Evolutionary conservation across 2,888 invertebrate species (phyloP), one percentile per base, ranked within the genome.

Genomic region (Macaria notata): DNA sequence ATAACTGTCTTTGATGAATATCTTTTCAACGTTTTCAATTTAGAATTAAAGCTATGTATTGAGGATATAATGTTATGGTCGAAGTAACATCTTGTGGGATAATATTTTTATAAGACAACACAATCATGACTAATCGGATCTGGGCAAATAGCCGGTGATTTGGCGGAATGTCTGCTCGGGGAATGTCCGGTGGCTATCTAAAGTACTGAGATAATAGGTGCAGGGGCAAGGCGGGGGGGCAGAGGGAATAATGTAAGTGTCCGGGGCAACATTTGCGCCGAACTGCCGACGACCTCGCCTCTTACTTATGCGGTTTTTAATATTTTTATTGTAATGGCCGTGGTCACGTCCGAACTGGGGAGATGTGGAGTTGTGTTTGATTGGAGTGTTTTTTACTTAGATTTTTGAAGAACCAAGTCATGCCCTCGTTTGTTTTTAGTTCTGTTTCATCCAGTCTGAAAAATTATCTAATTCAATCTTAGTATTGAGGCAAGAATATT

Each of bases 301-400:
- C 88, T 89, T 90, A 90, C 90, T 91, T 90, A 90, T 91, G 87
- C 89, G 88, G 90, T 90, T 92, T 92, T 91, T 92, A 90, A 92
- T 92, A 92, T 91, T 93, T 94, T 94, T 94, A 94, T 94, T 94
- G 93, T 92, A 93, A 93, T 93, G 75, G 84, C 77, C 73, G 74
- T 74, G 83, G 83, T 78, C 86, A 84, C 76, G 75, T 60, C 61
- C 59, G 82, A 61, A 79, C 76, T 77, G 60, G 59, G 64, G 72
- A 63, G 61, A 52, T 42, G 62, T 83, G 59, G 84, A 83, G 59
- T 38, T 38, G 42, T 44, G 39, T 53, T 41, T 44, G 5, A n/a
- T 36, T 36, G 6, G 33, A 33, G 6, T 36, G 4, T 47, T 4
- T 38, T 39, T 19, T 19, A 1, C 2, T 19, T 19, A 19, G 2